phyloP scores from a whole-genome alignment of 2,113 vertebrate genomes.

The Dicerorhinus sumatrensis region DNA sequence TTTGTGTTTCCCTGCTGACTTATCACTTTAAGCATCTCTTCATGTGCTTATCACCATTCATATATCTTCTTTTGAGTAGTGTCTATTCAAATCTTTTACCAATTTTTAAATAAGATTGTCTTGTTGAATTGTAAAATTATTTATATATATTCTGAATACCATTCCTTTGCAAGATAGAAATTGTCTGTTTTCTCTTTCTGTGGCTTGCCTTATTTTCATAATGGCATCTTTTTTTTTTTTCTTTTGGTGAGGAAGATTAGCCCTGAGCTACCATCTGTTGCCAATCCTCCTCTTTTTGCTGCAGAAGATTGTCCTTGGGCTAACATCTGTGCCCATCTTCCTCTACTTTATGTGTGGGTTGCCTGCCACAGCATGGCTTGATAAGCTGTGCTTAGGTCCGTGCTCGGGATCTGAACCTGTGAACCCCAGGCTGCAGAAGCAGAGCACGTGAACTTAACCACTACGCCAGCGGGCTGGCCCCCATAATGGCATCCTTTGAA shows the following conservation, averaged over 20 bases:
- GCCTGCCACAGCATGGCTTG: no score
- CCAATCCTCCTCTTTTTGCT: no score
- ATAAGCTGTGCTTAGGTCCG: no score
- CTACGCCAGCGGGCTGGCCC: no score
- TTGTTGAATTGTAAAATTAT: conserved; percentile 22
- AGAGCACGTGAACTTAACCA: no score
- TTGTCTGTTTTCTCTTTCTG: neutral
- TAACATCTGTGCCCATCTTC: no score
- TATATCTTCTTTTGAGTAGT: neutral
- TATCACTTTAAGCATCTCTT: neutral
- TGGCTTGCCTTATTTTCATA: neutral
- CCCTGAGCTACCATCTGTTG: no score
- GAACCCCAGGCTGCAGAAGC: no score
- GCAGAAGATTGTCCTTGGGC: no score
- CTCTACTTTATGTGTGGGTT: no score
- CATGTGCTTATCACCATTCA: neutral
- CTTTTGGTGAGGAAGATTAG: no score
- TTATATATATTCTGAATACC: neutral
- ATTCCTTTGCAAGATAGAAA: neutral
- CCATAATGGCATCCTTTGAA: neutral
- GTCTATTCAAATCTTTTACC: neutral
- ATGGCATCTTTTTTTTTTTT: neutral
- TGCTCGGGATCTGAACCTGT: no score
- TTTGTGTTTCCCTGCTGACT: neutral
- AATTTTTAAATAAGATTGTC: neutral